Percentiles rank a stretch among this genome's conserved stretches.
phyloP scores from a whole-genome alignment of 1,140 invertebrate species.

The Choristoneura fumiferana region DNA sequence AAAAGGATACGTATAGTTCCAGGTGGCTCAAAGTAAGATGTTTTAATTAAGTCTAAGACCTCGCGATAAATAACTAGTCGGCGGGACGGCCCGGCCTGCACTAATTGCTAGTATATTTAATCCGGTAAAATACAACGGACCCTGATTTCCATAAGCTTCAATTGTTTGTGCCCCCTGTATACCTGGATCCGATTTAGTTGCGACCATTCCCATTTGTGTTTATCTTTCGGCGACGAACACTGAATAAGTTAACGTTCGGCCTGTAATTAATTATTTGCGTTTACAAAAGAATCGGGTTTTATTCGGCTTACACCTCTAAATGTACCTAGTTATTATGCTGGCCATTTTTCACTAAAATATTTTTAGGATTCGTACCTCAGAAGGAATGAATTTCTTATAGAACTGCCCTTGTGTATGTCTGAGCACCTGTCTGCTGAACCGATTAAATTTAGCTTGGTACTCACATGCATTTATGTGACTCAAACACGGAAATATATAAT shows the following conservation, averaged over 20 bases:
- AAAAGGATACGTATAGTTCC: conserved; percentile 49
- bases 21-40: conserved; percentile 68
- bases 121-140: conserved; percentile 70
- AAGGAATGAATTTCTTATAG: no score
- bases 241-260: conserved; percentile 52
- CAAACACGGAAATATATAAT: no score
- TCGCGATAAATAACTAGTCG: conserved; percentile 71
- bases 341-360: no score
- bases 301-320: no score
- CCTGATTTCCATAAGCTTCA: conserved; percentile 77
- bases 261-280: conserved; percentile 31
- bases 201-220: conserved; percentile 59
- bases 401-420: no score
- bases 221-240: conserved; percentile 48
- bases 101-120: conserved; percentile 77
- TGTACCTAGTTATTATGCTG: no score
- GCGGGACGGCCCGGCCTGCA: conserved; percentile 53
- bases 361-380: no score
- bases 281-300: conserved; percentile 18
- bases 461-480: no score
- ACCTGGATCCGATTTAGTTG: conserved; percentile 68
- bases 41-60: conserved; percentile 76
- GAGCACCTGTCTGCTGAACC: no score
- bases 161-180: conserved; percentile 64
- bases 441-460: no score